Evolutionary conservation across 2,888 invertebrate genomes (phyloP).

Genomic region (Euplagia quadripunctaria): DNA sequence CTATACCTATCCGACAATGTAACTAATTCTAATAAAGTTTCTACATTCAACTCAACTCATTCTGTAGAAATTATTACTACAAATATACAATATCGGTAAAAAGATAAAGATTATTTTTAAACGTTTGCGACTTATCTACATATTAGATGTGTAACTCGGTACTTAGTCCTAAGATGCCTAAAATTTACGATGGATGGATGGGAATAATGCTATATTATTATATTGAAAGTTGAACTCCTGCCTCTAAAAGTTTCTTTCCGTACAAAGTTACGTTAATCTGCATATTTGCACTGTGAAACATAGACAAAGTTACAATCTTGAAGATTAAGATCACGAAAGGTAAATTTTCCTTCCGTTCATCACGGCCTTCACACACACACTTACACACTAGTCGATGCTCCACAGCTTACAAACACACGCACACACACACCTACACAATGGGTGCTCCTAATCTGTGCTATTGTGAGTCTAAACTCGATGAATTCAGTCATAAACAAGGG

Average conservation of each 20-base stretch:
- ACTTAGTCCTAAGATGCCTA: too few relatives aligned
- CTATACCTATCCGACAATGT: too few relatives aligned
- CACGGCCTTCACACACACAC: too few relatives aligned
- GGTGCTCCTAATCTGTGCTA: conserved; percentile 33
- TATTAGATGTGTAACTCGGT: too few relatives aligned
- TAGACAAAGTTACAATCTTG: background rate
- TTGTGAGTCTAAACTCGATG: conserved; percentile 33
- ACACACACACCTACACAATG: background rate
- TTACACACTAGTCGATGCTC: too few relatives aligned
- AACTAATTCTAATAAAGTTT: too few relatives aligned
- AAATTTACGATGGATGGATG: too few relatives aligned
- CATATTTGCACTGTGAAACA: background rate
- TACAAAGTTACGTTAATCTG: background rate
- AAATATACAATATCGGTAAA: background rate
- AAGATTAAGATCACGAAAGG: background rate
- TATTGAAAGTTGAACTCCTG: background rate
- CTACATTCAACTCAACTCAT: too few relatives aligned
- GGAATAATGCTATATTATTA: background rate
- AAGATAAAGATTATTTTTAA: background rate
- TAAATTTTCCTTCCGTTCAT: background rate
- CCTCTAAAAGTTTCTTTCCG: background rate
- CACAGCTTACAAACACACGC: background rate
- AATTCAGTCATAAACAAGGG: conserved; percentile 28
- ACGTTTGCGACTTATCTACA: too few relatives aligned
- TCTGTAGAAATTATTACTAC: background rate